These are phyloP conservation scores for Drosophila kanapiae DNA, from an alignment of 1,140 invertebrate species.

Conservation along the genomic window DNA sequence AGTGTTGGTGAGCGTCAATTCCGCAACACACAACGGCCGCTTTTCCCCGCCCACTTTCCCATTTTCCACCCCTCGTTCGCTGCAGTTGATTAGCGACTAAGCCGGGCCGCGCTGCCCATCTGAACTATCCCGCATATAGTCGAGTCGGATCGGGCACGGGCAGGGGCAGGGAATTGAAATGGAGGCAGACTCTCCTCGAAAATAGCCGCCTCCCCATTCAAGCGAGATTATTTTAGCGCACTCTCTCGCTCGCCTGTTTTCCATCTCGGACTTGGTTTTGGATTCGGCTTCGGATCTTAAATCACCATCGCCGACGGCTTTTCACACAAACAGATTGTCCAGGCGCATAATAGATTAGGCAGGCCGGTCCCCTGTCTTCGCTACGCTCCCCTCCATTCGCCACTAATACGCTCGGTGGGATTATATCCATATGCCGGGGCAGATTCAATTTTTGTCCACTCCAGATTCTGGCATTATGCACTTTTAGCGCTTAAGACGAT, in stretches of 20 bases:
- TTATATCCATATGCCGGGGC: conserved; percentile 44
- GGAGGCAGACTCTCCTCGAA: conserved; percentile 40
- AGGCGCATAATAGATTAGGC: conserved; percentile 55
- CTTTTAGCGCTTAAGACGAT: conserved; percentile 42
- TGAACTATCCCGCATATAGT: conserved; percentile 75
- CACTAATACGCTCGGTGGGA: conserved; percentile 38
- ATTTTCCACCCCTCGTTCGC: conserved; percentile 16
- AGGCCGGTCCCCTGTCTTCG: conserved; percentile 31
- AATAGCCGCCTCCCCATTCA: conserved; percentile 53
- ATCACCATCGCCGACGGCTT: conserved; percentile 64
- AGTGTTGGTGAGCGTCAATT: conserved; percentile 53
- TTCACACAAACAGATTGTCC: conserved; percentile 61
- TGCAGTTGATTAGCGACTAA: conserved; percentile 73
- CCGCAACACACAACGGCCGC: conserved; percentile 54
- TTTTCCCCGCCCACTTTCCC: conserved; percentile 46
- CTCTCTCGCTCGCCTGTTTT: conserved; percentile 51
- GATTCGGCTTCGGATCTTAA: conserved; percentile 58
- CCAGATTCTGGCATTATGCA: conserved; percentile 42
- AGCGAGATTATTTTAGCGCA: conserved; percentile 72
- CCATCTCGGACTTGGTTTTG: conserved; percentile 33
- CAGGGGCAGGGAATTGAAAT: conserved; percentile 22
- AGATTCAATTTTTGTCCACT: conserved; percentile 52
- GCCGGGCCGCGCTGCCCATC: conserved; percentile 41
- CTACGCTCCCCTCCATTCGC: conserved; percentile 3
- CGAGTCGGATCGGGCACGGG: conserved; percentile 6